phyloP scores from a whole-genome alignment of 2,113 vertebrate genomes.

The Heterocephalus glaber region DNA sequence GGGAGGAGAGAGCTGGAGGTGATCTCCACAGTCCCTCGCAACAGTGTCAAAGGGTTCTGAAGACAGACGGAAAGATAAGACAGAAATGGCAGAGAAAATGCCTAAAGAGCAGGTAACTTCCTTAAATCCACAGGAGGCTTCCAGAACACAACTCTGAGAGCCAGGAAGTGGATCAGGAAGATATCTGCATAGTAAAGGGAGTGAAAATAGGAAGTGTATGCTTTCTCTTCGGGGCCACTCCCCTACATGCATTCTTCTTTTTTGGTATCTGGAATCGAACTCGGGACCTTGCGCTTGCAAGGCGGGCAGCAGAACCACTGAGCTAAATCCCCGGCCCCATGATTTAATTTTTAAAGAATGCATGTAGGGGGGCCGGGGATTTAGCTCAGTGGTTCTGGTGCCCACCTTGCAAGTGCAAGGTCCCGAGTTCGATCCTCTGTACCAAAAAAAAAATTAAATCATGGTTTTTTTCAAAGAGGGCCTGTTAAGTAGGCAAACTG shows the following conservation, averaged over 20 bases:
- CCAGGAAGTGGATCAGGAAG: neutral
- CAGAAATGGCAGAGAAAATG: neutral
- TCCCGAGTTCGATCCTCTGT: too few relatives aligned
- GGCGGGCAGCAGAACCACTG: too few relatives aligned
- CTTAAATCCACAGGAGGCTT: neutral
- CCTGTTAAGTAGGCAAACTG: neutral
- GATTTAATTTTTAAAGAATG: too few relatives aligned
- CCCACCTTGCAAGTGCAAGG: too few relatives aligned
- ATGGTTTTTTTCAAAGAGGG: neutral
- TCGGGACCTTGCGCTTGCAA: too few relatives aligned
- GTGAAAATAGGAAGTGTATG: neutral
- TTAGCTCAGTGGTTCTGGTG: too few relatives aligned
- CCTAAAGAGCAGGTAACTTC: neutral
- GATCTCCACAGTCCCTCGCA: neutral
- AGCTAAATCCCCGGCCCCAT: too few relatives aligned
- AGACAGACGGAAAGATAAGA: neutral
- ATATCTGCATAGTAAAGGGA: neutral
- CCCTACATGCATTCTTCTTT: neutral
- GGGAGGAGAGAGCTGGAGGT: neutral
- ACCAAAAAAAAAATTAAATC: neutral
- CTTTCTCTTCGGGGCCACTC: neutral
- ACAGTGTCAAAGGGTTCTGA: neutral
- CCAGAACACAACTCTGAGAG: neutral
- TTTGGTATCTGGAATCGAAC: too few relatives aligned
- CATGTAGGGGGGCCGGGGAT: too few relatives aligned